These are phyloP conservation scores for Orius laevigatus DNA, from an alignment of 1,140 invertebrate genomes.

Conservation along the genomic window DNA sequence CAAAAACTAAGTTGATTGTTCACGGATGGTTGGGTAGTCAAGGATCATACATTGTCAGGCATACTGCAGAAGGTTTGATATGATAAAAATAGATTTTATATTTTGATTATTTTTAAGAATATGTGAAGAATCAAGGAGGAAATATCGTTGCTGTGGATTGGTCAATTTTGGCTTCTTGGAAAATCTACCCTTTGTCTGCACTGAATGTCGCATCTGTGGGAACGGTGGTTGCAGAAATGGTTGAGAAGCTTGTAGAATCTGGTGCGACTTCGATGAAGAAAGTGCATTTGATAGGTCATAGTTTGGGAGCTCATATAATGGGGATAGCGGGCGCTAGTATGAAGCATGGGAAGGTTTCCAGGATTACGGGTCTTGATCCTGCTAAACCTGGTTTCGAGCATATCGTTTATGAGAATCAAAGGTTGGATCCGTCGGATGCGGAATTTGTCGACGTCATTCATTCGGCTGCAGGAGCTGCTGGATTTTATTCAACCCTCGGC, in stretches of 20 bases:
- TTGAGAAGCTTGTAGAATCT: constrained; percentile 3
- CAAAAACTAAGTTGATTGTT: constrained; percentile 10
- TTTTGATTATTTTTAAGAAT: not conserved
- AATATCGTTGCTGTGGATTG: constrained; percentile 12
- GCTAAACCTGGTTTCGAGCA: constrained; percentile 8
- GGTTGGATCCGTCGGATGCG: constrained; percentile 28
- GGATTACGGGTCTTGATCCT: constrained; percentile 8
- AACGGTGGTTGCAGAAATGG: not conserved
- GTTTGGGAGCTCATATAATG: constrained; percentile 4
- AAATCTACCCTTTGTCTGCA: constrained; percentile 9
- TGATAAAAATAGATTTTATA: not conserved
- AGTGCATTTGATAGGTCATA: constrained; percentile 6
- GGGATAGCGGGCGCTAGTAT: not conserved
- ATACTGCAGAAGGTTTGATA: constrained; percentile 3
- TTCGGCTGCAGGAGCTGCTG: constrained; percentile 36
- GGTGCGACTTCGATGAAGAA: not conserved
- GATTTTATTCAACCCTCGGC: constrained; percentile 32
- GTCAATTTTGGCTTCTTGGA: constrained; percentile 3
- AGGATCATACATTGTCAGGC: not conserved
- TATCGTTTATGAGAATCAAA: not conserved
- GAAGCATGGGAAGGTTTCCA: not conserved
- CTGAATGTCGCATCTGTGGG: constrained; percentile 7
- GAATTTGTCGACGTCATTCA: constrained; percentile 41
- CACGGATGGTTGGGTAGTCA: constrained; percentile 13
- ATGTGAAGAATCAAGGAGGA: not conserved